phyloP scores from a whole-genome alignment of 2,888 invertebrate species.

The Cryptus viduatorius region DNA sequence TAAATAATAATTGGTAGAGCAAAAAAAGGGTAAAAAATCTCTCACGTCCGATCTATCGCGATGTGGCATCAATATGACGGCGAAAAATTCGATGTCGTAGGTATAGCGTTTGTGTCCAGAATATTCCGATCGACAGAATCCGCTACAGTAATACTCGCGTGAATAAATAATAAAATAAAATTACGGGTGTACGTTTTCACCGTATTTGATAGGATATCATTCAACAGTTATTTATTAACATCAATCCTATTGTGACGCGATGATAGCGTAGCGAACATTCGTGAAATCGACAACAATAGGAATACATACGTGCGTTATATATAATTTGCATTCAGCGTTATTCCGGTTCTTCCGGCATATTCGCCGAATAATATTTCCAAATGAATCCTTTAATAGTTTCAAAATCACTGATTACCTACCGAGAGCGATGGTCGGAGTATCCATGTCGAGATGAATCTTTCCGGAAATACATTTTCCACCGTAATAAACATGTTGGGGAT shows the following conservation, averaged over 20 bases:
- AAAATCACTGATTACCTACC: conserved; percentile 70
- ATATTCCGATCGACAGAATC: neutral
- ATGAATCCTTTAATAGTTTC: neutral
- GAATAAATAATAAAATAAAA: conserved; percentile 37
- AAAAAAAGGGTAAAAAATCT: neutral
- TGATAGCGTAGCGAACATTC: neutral
- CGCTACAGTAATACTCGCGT: neutral
- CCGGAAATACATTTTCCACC: conserved; percentile 76
- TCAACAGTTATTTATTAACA: conserved; percentile 1
- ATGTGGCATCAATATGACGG: neutral
- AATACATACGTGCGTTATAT: neutral
- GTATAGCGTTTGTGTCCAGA: neutral
- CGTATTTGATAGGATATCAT: neutral
- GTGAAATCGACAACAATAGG: conserved; percentile 3
- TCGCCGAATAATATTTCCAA: neutral
- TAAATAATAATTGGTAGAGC: conserved; percentile 18
- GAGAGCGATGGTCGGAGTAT: conserved; percentile 70
- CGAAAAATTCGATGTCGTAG: conserved; percentile 20
- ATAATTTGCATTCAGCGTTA: conserved; percentile 26
- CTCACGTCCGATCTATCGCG: neutral
- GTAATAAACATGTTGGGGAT: conserved; percentile 76
- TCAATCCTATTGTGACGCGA: neutral
- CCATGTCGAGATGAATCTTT: conserved; percentile 72
- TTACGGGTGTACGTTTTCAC: neutral
- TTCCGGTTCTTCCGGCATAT: neutral